Base-by-base conservation (phyloP, 1,140 invertebrate species). In the Pectinophora gossypiella region DNA sequence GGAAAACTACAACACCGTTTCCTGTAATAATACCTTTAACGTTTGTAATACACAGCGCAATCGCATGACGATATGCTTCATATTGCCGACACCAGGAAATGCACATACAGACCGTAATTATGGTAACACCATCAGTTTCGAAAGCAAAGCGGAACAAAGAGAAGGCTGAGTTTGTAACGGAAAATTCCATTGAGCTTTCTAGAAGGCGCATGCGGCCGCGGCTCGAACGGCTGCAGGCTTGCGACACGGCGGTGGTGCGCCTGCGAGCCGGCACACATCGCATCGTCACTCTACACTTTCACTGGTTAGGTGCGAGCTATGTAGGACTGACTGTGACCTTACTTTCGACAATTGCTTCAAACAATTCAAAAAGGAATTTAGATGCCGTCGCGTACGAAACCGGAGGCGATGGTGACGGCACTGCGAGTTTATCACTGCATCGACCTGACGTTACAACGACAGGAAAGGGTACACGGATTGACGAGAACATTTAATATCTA, bases 121-220 rank as follows among this genome's bases (percentile, higher is more conserved):
- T 40, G 13, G 13, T 16, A n/a, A n/a, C n/a, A 18, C 16, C n/a
- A 16, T 56, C 12, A 7, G 19, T 59, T 49, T 48, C 47, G 42
- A 55, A 51, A 60, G 48, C 21, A 55, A 62, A 52, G 43, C 59
- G 55, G 55, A 47, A 55, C 48, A 56, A 50, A 51, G 42, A 48
- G 22, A 19, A 16, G 42, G n/a, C 21, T 43, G 40, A 32, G 22
- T 40, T 47, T 13, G 9, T 35, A 52, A 61, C 48, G 69, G 73
- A 79, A 77, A 60, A 68, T 72, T 72, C 70, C 68, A 68, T 48
- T 15, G 47, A 73, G 68, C 72, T 81, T 81, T 83, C 79, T 79
- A 79, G 66, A 72, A 32, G 36, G 36, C 36, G 2, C 36, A 40
- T n/a, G 16, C 10, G 2, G 36, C 36, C 36, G 53, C 43, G 48